Percentiles rank a stretch among this genome's conserved stretches.
Conservation (phyloP, 2,888 invertebrate genomes). For the Ferdinandea cuprea region DNA sequence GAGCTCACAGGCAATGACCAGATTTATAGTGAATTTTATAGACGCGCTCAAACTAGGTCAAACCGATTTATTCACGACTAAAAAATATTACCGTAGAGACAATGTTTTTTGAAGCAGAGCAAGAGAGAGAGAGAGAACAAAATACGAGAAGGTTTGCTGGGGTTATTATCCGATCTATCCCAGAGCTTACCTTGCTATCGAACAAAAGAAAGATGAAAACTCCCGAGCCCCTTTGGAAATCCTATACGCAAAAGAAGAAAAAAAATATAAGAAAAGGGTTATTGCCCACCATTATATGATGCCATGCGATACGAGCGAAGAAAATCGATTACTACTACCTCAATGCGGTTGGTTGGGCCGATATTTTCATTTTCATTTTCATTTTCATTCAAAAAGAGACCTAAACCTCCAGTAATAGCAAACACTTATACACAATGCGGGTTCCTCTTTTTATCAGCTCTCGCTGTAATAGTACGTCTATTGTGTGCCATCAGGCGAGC, state of each 20-base stretch:
- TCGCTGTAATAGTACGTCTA: constrained; percentile 1
- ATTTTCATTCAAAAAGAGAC: neutral
- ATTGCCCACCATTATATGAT: neutral
- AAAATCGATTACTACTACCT: constrained; percentile 44
- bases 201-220: constrained; percentile 20
- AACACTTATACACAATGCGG: neutral
- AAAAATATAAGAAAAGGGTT: constrained; percentile 7
- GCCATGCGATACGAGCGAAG: neutral
- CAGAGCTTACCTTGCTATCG: neutral
- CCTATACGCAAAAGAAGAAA: constrained; percentile 1
- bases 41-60: constrained; percentile 15
- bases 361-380: neutral
- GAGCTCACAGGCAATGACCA: constrained; percentile 10
- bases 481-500: constrained; percentile 28
- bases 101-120: too few species aligned
- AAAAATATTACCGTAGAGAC: constrained; percentile 34
- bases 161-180: constrained; percentile 8
- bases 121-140: neutral
- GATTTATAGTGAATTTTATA: constrained; percentile 49
- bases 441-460: constrained; percentile 21
- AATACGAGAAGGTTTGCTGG: constrained; percentile 19
- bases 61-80: constrained; percentile 42
- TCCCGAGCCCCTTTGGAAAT: constrained; percentile 8
- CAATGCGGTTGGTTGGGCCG: too few species aligned
- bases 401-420: constrained; percentile 14